Percentiles rank a stretch among this genome's conserved stretches.
Conservation (phyloP, 2,888 invertebrate species). For the Orchesellides sinensis region DNA sequence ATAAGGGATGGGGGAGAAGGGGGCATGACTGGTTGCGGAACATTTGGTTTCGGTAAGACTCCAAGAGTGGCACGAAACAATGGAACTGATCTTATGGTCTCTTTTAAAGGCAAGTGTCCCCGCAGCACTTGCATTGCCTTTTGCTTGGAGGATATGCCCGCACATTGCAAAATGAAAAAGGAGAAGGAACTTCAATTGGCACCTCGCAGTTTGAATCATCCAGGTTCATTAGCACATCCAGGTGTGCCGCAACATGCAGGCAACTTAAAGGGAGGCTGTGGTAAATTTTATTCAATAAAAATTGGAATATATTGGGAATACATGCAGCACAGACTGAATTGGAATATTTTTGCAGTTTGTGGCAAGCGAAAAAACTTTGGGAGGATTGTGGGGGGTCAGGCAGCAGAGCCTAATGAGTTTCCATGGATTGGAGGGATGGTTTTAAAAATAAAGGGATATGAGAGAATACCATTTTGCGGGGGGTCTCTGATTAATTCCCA, state of each 20-base stretch:
- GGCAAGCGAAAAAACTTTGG: background rate
- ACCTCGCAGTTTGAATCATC: no score
- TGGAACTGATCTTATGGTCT: background rate
- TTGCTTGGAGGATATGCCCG: slow-evolving; percentile 5
- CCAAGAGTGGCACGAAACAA: slow-evolving; percentile 14
- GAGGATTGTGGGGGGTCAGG: background rate
- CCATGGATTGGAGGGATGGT: slow-evolving; percentile 18
- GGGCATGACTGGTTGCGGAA: background rate
- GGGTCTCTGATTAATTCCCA: background rate
- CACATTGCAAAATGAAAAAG: background rate
- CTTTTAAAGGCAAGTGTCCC: background rate
- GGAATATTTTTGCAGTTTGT: no score
- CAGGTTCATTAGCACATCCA: no score
- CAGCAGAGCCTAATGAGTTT: background rate
- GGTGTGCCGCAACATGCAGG: no score
- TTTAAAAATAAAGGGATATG: background rate
- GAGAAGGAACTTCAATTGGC: no score
- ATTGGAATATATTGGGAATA: no score
- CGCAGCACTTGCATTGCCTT: background rate
- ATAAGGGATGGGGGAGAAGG: slow-evolving; percentile 12
- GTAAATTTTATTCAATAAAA: no score
- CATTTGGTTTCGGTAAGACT: background rate
- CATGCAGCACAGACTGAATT: no score
- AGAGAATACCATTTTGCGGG: slow-evolving; percentile 14
- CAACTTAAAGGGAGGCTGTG: no score